Percentiles rank a stretch among this genome's conserved stretches.
phyloP scores from a whole-genome alignment of 2,888 invertebrate genomes.

The Adelognathus sp. region DNA sequence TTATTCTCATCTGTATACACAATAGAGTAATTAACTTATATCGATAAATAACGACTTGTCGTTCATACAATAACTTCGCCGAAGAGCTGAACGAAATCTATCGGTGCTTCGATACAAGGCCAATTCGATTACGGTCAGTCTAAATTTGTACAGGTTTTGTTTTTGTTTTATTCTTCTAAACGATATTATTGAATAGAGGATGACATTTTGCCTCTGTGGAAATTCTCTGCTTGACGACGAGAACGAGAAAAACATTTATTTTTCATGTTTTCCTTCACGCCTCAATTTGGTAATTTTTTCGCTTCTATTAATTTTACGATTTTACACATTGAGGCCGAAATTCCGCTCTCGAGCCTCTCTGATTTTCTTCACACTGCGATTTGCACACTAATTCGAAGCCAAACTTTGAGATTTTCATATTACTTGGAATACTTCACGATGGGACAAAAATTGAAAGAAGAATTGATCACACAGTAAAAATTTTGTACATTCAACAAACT shows the following conservation, averaged over 20 bases:
- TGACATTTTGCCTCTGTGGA: constrained; percentile 1
- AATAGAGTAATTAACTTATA: constrained; percentile 34
- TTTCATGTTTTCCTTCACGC: no score
- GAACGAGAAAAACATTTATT: constrained; percentile 40
- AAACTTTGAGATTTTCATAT: no score
- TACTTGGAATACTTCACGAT: no score
- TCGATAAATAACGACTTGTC: constrained; percentile 18
- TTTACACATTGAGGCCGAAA: constrained; percentile 40
- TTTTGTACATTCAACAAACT: no score
- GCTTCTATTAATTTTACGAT: constrained; percentile 14
- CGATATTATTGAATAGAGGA: constrained; percentile 46
- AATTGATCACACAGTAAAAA: no score
- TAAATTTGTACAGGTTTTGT: constrained; percentile 58
- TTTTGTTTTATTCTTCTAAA: constrained; percentile 34
- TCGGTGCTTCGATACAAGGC: constrained; percentile 61
- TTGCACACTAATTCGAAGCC: no score
- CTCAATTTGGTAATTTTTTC: no score
- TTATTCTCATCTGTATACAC: constrained; percentile 32
- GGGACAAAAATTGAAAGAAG: no score
- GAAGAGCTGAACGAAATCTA: constrained; percentile 56
- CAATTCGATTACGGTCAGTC: constrained; percentile 62
- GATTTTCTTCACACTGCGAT: constrained; percentile 43
- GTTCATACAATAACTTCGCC: constrained; percentile 29
- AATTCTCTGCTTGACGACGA: constrained; percentile 43
- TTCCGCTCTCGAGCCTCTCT: constrained; percentile 41